phyloP scores from a whole-genome alignment of 1,140 invertebrate genomes.

The Anoplophora glabripennis region DNA sequence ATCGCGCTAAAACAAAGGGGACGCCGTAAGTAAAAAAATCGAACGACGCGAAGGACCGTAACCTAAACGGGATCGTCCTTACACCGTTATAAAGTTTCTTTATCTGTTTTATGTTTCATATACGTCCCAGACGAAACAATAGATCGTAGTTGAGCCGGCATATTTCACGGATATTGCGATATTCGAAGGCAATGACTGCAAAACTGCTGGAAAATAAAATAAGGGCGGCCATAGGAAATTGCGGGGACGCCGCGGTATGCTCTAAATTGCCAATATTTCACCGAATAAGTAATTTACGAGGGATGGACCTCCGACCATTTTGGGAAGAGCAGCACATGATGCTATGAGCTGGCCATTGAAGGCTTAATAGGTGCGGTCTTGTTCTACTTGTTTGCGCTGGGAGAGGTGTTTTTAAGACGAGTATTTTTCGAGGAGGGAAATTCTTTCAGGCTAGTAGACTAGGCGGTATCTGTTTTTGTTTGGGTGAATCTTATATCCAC shows the following conservation, averaged over 20 bases:
- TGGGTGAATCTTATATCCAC: too few species aligned
- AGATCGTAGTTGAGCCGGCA: constrained; percentile 12
- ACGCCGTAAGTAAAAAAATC: too few species aligned
- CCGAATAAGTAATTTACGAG: constrained; percentile 14
- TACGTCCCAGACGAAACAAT: constrained; percentile 12
- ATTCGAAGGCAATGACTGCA: constrained; percentile 15
- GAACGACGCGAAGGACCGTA: too few species aligned
- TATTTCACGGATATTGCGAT: constrained; percentile 21
- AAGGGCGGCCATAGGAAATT: constrained; percentile 18
- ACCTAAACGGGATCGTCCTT: constrained; percentile 8
- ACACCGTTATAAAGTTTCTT: constrained; percentile 17
- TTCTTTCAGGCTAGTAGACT: too few species aligned
- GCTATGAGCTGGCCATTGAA: too few species aligned
- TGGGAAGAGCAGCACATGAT: too few species aligned
- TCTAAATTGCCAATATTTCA: constrained; percentile 19
- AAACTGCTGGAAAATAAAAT: constrained; percentile 20
- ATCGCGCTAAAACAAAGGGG: too few species aligned
- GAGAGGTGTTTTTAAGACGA: too few species aligned
- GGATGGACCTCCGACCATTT: constrained; percentile 9
- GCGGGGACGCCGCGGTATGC: constrained; percentile 1
- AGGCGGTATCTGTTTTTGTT: too few species aligned
- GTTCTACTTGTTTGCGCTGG: too few species aligned
- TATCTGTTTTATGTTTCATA: constrained; percentile 21
- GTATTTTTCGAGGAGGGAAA: too few species aligned
- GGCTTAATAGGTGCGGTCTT: too few species aligned